Percentiles rank a stretch among this genome's conserved stretches.
phyloP scores from a whole-genome alignment of 2,113 vertebrate genomes.

The Bufo gargarizans region DNA sequence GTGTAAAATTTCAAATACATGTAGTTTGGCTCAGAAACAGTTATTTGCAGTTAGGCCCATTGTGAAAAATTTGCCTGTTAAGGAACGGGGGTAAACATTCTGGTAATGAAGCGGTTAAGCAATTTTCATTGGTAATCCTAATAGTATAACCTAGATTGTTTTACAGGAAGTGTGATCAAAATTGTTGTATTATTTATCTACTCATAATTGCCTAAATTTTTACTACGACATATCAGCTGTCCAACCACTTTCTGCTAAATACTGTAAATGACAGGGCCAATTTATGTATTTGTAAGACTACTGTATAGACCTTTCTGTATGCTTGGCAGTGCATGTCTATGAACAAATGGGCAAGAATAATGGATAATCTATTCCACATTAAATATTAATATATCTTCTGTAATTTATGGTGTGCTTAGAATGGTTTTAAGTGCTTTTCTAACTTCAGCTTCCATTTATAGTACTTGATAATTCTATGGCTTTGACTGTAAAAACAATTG shows the following conservation, averaged over 20 bases:
- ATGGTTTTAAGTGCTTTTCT: constrained; percentile 37
- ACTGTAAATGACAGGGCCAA: constrained; percentile 1
- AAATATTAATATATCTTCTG: constrained; percentile 42
- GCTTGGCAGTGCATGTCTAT: constrained; percentile 1
- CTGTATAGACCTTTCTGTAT: constrained; percentile 11
- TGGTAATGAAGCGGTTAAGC: not conserved
- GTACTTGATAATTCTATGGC: constrained; percentile 26
- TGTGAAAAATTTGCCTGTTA: no score
- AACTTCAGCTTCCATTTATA: constrained; percentile 19
- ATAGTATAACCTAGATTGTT: not conserved
- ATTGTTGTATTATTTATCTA: not conserved
- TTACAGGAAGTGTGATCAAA: constrained; percentile 1
- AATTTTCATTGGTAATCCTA: not conserved
- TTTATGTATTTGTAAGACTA: not conserved
- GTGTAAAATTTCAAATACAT: no score
- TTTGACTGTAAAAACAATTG: constrained; percentile 17
- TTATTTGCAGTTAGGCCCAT: no score
- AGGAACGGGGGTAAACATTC: no score
- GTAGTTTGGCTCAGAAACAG: no score
- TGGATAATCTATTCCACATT: constrained; percentile 41
- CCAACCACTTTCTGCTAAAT: not conserved
- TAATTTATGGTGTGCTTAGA: constrained; percentile 35
- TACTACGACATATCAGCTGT: not conserved
- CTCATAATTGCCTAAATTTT: not conserved
- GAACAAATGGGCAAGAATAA: constrained; percentile 42